Base-by-base conservation (phyloP, 2,797 vertebrate species). In the Erpetoichthys calabaricus region DNA sequence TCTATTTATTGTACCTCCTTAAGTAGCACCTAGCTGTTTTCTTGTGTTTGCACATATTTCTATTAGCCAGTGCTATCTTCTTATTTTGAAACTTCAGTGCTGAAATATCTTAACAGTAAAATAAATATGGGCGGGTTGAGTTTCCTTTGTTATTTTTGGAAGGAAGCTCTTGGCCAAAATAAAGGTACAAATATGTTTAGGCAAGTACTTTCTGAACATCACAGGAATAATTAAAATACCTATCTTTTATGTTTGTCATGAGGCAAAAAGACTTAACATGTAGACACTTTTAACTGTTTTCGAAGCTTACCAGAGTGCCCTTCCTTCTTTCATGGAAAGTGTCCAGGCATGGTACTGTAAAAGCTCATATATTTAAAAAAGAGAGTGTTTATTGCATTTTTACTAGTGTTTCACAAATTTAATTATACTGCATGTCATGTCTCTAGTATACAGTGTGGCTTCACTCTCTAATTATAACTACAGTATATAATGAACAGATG, bases 101-200 rank as follows among this genome's bases (percentile, higher is more conserved):
- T 54, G 52, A 54, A 54, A 42, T 54, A 42, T 54, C 53, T 8
- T 54, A 25, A 41, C 53, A 54, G 4, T 42, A 25, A 54, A 54
- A 54, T 7, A 54, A 54, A 54, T 54, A 54, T 54, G 41, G 53
- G 53, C 44, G 53, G 10, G 7, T 54, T 54, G 53, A 54, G 53
- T 4, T 42, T 42, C 41, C 9, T 54, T 42, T 54, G 53, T 54
- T 54, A 43, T 54, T 54, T 42, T 54, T 54, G 53, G 53, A 54
- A 54, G 53, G 41, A 8, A 42, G n/a, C 53, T 42, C 53, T 54
- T 54, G 53, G 53, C 53, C 41, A 54, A 54, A 54, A 54, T 54
- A 54, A 54, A n/a, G 9, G 41, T 54, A 25, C 53, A 54, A 42
- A 54, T 54, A 5, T 54, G 53, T 54, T 54, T 54, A 8, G 53